Conservation (phyloP, 2,888 invertebrate genomes). For the Torymus tubicola region DNA sequence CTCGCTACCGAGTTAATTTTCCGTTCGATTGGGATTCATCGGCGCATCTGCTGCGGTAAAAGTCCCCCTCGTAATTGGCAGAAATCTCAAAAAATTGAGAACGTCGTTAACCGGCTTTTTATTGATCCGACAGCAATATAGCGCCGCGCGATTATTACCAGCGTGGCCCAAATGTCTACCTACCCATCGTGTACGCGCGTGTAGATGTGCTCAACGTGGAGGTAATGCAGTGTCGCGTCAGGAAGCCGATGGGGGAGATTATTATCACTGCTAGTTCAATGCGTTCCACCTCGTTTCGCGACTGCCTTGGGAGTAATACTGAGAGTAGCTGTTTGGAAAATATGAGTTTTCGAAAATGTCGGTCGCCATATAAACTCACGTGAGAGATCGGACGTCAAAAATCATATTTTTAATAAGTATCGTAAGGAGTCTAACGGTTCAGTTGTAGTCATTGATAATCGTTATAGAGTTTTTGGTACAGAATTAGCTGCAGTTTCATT, state of each 20-base stretch:
- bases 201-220: not conserved
- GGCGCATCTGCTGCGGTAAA: not conserved
- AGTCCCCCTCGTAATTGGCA: slow-evolving; percentile 30
- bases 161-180: slow-evolving; percentile 6
- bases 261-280: not conserved
- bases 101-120: slow-evolving; percentile 19
- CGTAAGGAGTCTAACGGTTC: too few relatives aligned
- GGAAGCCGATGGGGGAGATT: slow-evolving; percentile 4
- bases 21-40: slow-evolving; percentile 38
- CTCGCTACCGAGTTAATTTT: slow-evolving; percentile 37
- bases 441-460: too few relatives aligned
- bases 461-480: too few relatives aligned
- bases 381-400: too few relatives aligned
- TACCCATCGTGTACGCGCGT: not conserved
- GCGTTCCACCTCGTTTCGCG: slow-evolving; percentile 32
- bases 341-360: too few relatives aligned
- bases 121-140: slow-evolving; percentile 16
- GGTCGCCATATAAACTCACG: too few relatives aligned
- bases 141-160: not conserved
- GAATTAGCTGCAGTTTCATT: too few relatives aligned
- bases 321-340: too few relatives aligned
- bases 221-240: slow-evolving; percentile 6
- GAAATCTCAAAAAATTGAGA: slow-evolving; percentile 17
- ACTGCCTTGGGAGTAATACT: not conserved
- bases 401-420: too few relatives aligned